These are phyloP conservation scores for Tetragonisca angustula DNA, from an alignment of 2,888 invertebrate genomes.

Conservation along the genomic window DNA sequence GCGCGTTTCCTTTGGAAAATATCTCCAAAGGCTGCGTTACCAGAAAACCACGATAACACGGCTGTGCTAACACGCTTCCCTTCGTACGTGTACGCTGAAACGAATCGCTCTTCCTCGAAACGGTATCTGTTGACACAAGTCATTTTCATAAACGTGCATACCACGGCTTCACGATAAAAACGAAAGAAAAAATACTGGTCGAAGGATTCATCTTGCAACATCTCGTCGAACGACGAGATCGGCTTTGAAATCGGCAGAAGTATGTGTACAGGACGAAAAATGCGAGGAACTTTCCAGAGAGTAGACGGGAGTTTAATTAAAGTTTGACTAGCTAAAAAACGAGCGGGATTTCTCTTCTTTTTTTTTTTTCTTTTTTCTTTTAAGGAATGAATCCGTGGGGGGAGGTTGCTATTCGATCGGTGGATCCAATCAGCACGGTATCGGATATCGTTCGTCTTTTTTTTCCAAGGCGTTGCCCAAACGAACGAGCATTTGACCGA, in stretches of 20 bases:
- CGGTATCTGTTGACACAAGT: conserved; percentile 17
- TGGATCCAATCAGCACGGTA: conserved; percentile 48
- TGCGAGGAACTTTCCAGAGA: neutral
- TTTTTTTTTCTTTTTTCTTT: conserved; percentile 28
- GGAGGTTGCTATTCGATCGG: conserved; percentile 21
- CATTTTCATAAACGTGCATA: conserved; percentile 13
- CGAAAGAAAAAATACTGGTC: neutral
- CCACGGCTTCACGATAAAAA: no score
- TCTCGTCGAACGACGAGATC: no score
- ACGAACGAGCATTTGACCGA: conserved; percentile 30
- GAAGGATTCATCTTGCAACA: no score
- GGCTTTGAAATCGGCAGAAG: neutral
- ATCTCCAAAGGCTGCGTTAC: neutral
- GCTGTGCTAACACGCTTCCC: neutral
- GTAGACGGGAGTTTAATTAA: conserved; percentile 36
- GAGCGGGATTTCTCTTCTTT: conserved; percentile 12
- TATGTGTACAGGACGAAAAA: neutral
- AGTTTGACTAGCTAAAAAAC: neutral
- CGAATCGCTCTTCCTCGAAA: conserved; percentile 24
- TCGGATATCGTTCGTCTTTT: conserved; percentile 24
- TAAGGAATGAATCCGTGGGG: neutral
- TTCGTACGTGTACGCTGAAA: neutral
- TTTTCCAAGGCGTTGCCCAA: conserved; percentile 4
- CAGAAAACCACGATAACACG: conserved; percentile 6
- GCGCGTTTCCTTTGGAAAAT: neutral